These are phyloP conservation scores for Engraulis encrasicolus DNA, from an alignment of 2,113 vertebrate species.

Conservation along the genomic window DNA sequence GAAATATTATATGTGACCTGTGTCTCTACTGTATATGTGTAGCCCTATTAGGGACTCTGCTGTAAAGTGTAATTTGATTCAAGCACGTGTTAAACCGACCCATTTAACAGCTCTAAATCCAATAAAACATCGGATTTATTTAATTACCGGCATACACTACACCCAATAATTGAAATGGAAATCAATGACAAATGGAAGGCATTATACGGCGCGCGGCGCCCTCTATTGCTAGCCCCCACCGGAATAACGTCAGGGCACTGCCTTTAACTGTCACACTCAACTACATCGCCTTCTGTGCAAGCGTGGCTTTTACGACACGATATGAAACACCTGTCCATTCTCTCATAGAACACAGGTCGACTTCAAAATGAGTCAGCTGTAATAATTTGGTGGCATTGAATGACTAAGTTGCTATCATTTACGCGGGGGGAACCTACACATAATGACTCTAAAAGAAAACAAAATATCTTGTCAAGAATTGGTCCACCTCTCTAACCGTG, in stretches of 20 bases:
- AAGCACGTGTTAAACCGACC: not conserved
- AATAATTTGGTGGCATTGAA: not conserved
- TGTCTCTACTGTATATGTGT: not conserved
- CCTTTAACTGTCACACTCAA: no score
- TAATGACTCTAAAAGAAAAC: no score
- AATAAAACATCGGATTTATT: not conserved
- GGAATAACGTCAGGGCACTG: not conserved
- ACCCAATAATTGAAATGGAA: not conserved
- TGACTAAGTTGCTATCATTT: no score
- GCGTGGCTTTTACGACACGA: not conserved
- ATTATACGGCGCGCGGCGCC: slow-evolving; percentile 31
- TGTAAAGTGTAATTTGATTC: not conserved
- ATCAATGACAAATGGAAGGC: not conserved
- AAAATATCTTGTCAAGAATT: no score
- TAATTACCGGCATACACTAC: not conserved
- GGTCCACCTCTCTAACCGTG: slow-evolving; percentile 23
- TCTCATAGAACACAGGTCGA: not conserved
- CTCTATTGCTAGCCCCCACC: slow-evolving; percentile 24
- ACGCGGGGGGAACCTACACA: no score
- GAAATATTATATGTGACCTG: not conserved
- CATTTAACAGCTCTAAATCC: not conserved
- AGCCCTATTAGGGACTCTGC: not conserved
- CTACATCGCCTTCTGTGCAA: not conserved
- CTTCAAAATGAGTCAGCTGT: no score
- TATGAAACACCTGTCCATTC: not conserved